Base-by-base conservation (phyloP, 2,797 vertebrate genomes). In the Pseudochaenichthys georgianus region DNA sequence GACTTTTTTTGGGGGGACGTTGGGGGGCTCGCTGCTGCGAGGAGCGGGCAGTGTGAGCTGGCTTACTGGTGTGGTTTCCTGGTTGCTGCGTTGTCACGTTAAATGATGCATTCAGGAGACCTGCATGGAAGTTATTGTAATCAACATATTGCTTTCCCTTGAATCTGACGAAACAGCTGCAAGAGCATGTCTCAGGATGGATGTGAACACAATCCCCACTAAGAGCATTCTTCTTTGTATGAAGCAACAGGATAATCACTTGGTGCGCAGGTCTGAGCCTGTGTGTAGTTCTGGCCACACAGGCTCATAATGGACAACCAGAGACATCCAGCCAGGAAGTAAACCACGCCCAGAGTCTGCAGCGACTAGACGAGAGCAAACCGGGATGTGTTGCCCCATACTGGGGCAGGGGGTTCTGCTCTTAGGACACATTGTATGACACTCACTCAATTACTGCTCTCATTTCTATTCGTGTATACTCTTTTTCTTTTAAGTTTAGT, bases 241-340 rank as follows among this genome's bases (percentile, higher is more conserved):
- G 28, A 28, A 28, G 5, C 28, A 28, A 28, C 28, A 65, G 60
- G 54, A 77, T 60, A 41, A 72, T 73, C 53, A 69, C 21, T 5
- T 2, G 19, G 42, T 57, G 34, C 51, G 64, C 51, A 31, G 9
- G 16, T 47, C 34, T 66, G 57, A 13, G 17, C 23, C 13, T 31
- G 16, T 60, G 57, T 50, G 13, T 28, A 28, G 41, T 6, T 66
- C n/a, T 73, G 73, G 41, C 46, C 64, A 64, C 42, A 78, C 73
- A 38, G 54, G 62, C 60, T 81, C 55, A 38, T 1, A 68, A 48
- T 59, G 67, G 64, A 77, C 73, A 82, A 87, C 80, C 85, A 85
- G 54, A 73, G 63, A 77, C 64, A 50, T 71, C 23, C 21, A 73
- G 52, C 73, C 21, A 28, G 45, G n/a, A 70, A 66, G 23, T 19